Evolutionary conservation across 2,113 vertebrate genomes (phyloP).

Genomic region (Antechinus flavipes): DNA sequence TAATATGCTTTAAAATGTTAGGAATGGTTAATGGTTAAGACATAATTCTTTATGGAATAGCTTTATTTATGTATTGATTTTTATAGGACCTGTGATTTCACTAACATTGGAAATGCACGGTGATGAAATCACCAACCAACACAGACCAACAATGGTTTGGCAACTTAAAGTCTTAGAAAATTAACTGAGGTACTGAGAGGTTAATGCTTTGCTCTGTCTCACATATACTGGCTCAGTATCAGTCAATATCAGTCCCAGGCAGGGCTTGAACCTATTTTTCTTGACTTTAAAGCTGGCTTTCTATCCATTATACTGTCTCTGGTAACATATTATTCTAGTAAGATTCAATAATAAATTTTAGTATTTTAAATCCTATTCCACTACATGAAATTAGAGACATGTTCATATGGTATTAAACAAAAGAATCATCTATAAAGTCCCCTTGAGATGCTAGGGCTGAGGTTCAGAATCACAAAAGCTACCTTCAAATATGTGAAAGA

Average conservation of each 20-base stretch:
- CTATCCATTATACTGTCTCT: neutral
- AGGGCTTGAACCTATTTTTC: neutral
- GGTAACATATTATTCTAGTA: neutral
- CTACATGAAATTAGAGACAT: neutral
- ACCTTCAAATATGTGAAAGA: neutral
- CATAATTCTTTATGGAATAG: neutral
- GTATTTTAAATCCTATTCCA: neutral
- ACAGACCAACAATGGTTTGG: neutral
- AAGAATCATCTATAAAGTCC: neutral
- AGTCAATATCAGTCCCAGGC: neutral
- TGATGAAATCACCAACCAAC: neutral
- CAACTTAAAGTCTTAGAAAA: neutral
- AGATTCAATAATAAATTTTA: neutral
- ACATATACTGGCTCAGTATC: neutral
- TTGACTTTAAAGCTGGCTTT: neutral
- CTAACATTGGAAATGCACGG: neutral
- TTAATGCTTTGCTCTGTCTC: neutral
- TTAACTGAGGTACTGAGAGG: neutral
- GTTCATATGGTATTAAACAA: conserved; percentile 31
- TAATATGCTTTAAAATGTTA: neutral
- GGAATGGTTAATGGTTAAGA: neutral
- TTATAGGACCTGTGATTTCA: neutral
- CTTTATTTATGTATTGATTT: neutral
- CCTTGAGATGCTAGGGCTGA: neutral
- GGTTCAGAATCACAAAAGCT: neutral